phyloP scores from a whole-genome alignment of 92 coral and sea anemone genomes.

The Anthopleura xanthogrammica region DNA sequence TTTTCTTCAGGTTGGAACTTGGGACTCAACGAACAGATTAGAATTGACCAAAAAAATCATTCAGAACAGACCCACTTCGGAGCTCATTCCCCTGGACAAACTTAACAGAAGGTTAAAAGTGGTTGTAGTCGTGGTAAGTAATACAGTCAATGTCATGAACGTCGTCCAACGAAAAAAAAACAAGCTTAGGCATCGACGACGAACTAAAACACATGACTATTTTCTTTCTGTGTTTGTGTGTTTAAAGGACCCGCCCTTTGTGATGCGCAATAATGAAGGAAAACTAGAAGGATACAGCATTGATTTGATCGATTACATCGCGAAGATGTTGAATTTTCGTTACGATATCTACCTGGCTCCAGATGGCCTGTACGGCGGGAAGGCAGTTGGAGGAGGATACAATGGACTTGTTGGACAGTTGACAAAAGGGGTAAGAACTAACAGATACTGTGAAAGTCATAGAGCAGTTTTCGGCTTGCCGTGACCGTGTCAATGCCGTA shows the following conservation, averaged over 20 bases:
- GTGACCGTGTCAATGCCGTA: no score
- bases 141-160: no score
- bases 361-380: slow-evolving; percentile 79
- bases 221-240: background rate
- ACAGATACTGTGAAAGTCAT: background rate
- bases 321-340: slow-evolving; percentile 60
- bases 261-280: slow-evolving; percentile 32
- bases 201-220: no score
- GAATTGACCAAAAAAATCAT: slow-evolving; percentile 16
- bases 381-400: slow-evolving; percentile 60
- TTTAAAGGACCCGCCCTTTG: slow-evolving; percentile 49
- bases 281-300: slow-evolving; percentile 71
- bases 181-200: no score
- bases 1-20: slow-evolving; percentile 56
- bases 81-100: slow-evolving; percentile 28
- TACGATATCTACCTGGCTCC: slow-evolving; percentile 68
- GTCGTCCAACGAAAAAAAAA: no score
- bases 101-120: slow-evolving; percentile 60
- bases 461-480: no score
- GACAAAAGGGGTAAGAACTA: slow-evolving; percentile 42
- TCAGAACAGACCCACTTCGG: slow-evolving; percentile 47
- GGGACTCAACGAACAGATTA: slow-evolving; percentile 60
- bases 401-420: slow-evolving; percentile 76
- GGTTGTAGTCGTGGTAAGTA: slow-evolving; percentile 51
- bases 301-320: slow-evolving; percentile 58